Percentiles rank a stretch among this genome's conserved stretches.
Evolutionary conservation across 2,113 vertebrate species (phyloP).

Genomic region (Pollimyrus isidori): DNA sequence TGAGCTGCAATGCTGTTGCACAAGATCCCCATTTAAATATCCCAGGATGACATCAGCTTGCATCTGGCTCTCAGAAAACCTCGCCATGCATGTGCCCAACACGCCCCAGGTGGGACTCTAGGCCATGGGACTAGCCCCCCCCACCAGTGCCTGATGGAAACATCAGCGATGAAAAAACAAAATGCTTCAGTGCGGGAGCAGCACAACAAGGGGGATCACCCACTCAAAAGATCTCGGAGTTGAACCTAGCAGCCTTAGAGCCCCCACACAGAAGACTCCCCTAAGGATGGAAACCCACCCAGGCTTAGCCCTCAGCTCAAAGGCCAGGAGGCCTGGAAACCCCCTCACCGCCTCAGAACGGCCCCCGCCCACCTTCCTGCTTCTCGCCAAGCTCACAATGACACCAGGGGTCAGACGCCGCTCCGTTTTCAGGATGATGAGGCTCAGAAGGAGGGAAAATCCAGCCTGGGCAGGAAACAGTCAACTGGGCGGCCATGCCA

Average conservation of each 20-base stretch:
- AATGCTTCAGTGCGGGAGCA: background rate
- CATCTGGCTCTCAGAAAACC: slow-evolving; percentile 53
- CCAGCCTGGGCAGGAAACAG: background rate
- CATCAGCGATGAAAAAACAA: background rate
- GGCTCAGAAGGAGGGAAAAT: background rate
- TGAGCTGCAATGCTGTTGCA: slow-evolving; percentile 50
- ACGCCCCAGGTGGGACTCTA: slow-evolving; percentile 40
- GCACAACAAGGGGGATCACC: background rate
- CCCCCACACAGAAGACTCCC: background rate
- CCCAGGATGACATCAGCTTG: slow-evolving; percentile 67
- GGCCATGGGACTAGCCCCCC: background rate
- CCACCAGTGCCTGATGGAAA: background rate
- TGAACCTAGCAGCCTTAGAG: background rate
- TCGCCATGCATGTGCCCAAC: slow-evolving; percentile 49
- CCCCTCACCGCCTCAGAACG: background rate
- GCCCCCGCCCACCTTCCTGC: background rate
- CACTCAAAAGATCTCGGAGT: background rate
- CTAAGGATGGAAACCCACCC: background rate
- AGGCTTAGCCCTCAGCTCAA: background rate
- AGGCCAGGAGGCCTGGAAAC: background rate
- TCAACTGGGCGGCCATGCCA: background rate
- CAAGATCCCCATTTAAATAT: slow-evolving; percentile 65
- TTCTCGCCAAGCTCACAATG: background rate
- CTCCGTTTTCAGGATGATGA: background rate
- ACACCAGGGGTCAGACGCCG: background rate